Conservation (phyloP, 2,888 invertebrate genomes). For the Rhagonycha fulva region DNA sequence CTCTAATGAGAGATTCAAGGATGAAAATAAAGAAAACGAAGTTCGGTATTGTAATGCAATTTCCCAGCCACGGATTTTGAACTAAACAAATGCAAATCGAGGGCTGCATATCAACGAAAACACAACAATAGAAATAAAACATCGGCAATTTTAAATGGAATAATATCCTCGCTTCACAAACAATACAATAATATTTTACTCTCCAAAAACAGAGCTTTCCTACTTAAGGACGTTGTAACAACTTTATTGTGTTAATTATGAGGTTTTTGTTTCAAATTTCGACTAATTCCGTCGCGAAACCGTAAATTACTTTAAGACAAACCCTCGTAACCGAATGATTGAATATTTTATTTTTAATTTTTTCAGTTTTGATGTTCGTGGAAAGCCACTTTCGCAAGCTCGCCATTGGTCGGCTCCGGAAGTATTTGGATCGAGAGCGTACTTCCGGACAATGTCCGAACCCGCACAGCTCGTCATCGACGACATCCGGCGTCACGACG, state of each 20-base stretch:
- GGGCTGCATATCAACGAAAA: slow-evolving; percentile 40
- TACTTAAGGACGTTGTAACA: slow-evolving; percentile 20
- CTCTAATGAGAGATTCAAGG: neutral
- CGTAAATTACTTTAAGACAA: neutral
- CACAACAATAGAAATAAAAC: slow-evolving; percentile 40
- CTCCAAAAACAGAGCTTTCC: slow-evolving; percentile 16
- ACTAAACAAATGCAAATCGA: slow-evolving; percentile 41
- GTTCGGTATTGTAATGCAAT: slow-evolving; percentile 36
- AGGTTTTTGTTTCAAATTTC: neutral
- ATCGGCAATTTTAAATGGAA: slow-evolving; percentile 28
- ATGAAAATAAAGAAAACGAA: slow-evolving; percentile 1
- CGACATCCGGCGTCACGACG: slow-evolving; percentile 85
- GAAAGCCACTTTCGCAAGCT: slow-evolving; percentile 78
- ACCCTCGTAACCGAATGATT: neutral
- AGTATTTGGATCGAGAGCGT: slow-evolving; percentile 84
- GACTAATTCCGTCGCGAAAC: neutral
- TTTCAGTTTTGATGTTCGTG: slow-evolving; percentile 84
- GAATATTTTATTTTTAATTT: neutral
- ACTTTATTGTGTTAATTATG: slow-evolving; percentile 29
- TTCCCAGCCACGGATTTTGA: slow-evolving; percentile 28
- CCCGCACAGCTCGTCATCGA: slow-evolving; percentile 81
- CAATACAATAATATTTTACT: slow-evolving; percentile 32
- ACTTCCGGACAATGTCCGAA: slow-evolving; percentile 77
- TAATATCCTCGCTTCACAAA: slow-evolving; percentile 21
- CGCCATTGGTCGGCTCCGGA: slow-evolving; percentile 85